Evolutionary conservation across 2,888 invertebrate genomes (phyloP).

Genomic region (Eueremaeus valkanovi): DNA sequence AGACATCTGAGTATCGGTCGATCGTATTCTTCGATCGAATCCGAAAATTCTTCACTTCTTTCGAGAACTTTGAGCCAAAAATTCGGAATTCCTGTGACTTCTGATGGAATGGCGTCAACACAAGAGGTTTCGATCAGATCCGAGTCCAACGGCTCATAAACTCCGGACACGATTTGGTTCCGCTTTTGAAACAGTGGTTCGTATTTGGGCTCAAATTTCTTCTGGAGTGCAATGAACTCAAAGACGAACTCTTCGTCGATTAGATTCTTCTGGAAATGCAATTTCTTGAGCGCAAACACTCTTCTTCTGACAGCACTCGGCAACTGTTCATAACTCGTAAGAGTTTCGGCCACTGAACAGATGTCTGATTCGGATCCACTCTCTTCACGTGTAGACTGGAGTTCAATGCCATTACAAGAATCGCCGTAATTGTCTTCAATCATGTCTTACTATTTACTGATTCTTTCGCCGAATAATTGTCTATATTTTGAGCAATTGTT

Average conservation of each 20-base stretch:
- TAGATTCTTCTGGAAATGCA: background rate
- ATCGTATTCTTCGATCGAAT: background rate
- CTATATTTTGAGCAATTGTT: no score
- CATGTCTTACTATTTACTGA: no score
- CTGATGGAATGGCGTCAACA: background rate
- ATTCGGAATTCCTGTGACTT: background rate
- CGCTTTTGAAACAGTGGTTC: background rate
- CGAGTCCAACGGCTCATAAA: background rate
- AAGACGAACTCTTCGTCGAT: background rate
- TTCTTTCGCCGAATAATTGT: no score
- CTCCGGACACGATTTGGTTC: background rate
- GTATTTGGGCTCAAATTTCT: background rate
- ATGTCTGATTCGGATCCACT: background rate
- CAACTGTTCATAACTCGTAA: background rate
- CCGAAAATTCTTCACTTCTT: background rate
- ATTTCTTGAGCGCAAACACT: background rate
- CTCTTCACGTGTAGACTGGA: no score
- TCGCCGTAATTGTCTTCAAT: no score
- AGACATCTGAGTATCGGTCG: background rate
- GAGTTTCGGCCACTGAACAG: background rate
- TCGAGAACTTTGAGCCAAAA: slow-evolving; percentile 2
- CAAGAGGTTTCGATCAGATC: background rate
- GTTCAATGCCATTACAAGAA: no score
- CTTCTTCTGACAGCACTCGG: background rate
- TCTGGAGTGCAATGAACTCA: background rate